A percentile compares a stretch with the other conserved stretches of the same genome.
Evolutionary conservation across 2,888 invertebrate species (phyloP).

Genomic region (Philonicus albiceps): DNA sequence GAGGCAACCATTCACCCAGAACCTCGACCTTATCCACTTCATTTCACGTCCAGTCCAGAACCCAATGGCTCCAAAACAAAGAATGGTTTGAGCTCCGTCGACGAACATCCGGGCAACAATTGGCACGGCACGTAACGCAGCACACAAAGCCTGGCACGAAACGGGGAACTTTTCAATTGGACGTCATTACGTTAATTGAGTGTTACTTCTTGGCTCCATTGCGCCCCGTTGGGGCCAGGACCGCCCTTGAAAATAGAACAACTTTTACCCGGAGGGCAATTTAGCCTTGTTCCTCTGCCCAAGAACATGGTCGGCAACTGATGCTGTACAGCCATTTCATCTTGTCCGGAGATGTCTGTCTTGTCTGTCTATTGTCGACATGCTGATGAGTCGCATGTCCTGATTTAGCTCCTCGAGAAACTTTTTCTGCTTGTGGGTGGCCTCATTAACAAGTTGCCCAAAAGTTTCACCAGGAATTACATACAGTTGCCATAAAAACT

Average conservation of each 20-base stretch:
- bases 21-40: neutral
- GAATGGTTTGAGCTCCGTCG: neutral
- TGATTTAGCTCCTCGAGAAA: neutral
- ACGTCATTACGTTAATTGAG: conserved; percentile 15
- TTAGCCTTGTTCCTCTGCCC: neutral
- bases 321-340: neutral
- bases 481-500: neutral
- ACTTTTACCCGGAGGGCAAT: neutral
- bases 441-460: neutral
- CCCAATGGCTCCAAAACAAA: neutral
- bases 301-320: neutral
- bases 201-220: conserved; percentile 13
- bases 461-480: neutral
- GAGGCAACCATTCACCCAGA: neutral
- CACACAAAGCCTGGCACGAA: neutral
- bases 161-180: conserved; percentile 17
- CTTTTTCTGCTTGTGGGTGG: neutral
- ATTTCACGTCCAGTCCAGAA: neutral
- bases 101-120: neutral
- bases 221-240: neutral
- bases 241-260: neutral
- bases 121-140: neutral
- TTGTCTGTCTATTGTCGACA: neutral
- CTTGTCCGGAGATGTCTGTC: neutral
- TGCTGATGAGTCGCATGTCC: neutral